phyloP scores from a whole-genome alignment of 2,113 vertebrate species.

The Vidua chalybeata region DNA sequence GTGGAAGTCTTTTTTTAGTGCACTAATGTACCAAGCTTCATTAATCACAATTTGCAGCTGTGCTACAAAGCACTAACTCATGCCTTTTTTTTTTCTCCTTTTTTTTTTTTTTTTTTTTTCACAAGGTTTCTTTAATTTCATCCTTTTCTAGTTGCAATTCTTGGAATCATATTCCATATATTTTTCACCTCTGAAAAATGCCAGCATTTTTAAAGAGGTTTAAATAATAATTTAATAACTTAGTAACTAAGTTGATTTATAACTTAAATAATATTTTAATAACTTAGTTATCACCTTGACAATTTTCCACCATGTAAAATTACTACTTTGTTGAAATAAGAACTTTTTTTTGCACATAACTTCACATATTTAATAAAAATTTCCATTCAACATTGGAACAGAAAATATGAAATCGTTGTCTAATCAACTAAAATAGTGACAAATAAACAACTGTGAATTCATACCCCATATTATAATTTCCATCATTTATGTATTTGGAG shows the following conservation, averaged over 20 bases:
- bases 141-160: not conserved
- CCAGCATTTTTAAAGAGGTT: not conserved
- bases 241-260: too few species aligned
- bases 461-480: not conserved
- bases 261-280: too few species aligned
- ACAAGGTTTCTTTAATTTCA: not conserved
- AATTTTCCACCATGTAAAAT: not conserved
- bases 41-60: not conserved
- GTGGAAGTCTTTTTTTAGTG: not conserved
- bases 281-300: not conserved
- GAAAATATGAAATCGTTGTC: not conserved
- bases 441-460: not conserved
- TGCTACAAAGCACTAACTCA: not conserved
- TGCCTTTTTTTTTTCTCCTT: not conserved
- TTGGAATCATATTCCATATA: not conserved
- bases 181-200: not conserved
- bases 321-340: not conserved
- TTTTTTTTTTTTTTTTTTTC: not conserved
- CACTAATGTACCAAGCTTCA: not conserved
- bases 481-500: not conserved
- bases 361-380: not conserved
- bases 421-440: not conserved
- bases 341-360: not conserved
- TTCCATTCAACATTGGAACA: not conserved
- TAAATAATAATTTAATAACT: not conserved